These are phyloP conservation scores for Cirrhinus molitorella DNA, from an alignment of 2,797 vertebrate species.

Conservation along the genomic window DNA sequence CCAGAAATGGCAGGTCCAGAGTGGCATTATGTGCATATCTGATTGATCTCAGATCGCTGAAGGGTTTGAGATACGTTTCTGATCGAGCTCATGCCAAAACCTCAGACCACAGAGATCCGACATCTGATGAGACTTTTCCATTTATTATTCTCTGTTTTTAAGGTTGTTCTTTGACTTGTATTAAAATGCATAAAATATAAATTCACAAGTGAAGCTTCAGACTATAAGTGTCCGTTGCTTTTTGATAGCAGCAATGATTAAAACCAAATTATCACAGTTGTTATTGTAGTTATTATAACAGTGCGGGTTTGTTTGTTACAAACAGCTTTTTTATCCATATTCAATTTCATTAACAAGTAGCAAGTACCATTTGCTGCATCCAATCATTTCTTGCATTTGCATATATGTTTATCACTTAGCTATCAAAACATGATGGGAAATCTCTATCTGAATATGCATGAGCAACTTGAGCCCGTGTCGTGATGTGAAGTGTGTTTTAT, in stretches of 20 bases:
- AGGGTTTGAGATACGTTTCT: neutral
- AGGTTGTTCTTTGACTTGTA: neutral
- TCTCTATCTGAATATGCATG: conserved; percentile 27
- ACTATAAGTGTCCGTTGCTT: neutral
- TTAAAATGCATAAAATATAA: neutral
- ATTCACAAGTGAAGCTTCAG: neutral
- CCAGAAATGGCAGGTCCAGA: neutral
- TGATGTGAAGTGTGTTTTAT: neutral
- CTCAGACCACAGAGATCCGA: neutral
- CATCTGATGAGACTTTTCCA: neutral
- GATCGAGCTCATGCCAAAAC: neutral
- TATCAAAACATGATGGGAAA: conserved; percentile 21
- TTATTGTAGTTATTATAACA: neutral
- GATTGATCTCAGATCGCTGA: neutral
- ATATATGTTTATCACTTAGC: conserved; percentile 19
- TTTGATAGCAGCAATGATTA: neutral
- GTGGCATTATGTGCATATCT: neutral
- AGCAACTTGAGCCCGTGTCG: neutral
- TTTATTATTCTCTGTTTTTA: neutral
- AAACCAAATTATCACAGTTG: neutral
- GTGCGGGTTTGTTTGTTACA: neutral
- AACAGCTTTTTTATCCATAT: conserved; percentile 3
- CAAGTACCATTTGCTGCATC: neutral
- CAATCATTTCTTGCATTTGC: neutral
- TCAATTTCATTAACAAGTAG: neutral